Conservation (phyloP, 2,888 invertebrate species). For the Galerucella calmariensis region DNA sequence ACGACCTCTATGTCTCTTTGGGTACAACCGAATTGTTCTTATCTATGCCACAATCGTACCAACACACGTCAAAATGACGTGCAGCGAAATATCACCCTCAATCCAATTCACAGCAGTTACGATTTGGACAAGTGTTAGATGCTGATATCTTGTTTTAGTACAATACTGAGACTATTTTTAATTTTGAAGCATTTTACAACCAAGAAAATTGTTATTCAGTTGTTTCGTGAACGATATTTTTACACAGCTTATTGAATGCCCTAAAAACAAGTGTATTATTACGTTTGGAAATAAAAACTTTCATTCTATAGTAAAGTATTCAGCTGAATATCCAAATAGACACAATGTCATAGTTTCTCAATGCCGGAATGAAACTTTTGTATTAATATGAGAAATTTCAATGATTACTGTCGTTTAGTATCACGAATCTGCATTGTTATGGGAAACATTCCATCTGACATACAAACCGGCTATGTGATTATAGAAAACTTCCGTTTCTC, state of each 20-base stretch:
- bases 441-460: constrained; percentile 43
- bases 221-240: background rate
- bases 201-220: no score
- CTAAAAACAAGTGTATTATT: background rate
- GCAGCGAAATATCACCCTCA: no score
- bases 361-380: constrained; percentile 6
- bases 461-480: constrained; percentile 39
- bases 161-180: no score
- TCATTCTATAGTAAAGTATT: background rate
- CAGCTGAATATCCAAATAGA: background rate
- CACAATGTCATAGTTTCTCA: constrained; percentile 6
- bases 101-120: no score
- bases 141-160: no score
- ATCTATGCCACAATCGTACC: no score
- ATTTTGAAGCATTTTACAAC: no score
- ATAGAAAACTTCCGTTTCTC: constrained; percentile 40
- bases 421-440: constrained; percentile 43
- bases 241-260: background rate
- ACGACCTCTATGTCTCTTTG: no score
- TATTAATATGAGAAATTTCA: constrained; percentile 40
- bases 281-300: background rate
- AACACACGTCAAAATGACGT: no score
- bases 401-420: constrained; percentile 41
- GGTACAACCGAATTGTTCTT: no score
- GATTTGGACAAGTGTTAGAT: no score